These are phyloP conservation scores for Porites lutea DNA, from an alignment of 64 coral and sea anemone species.

Conservation along the genomic window DNA sequence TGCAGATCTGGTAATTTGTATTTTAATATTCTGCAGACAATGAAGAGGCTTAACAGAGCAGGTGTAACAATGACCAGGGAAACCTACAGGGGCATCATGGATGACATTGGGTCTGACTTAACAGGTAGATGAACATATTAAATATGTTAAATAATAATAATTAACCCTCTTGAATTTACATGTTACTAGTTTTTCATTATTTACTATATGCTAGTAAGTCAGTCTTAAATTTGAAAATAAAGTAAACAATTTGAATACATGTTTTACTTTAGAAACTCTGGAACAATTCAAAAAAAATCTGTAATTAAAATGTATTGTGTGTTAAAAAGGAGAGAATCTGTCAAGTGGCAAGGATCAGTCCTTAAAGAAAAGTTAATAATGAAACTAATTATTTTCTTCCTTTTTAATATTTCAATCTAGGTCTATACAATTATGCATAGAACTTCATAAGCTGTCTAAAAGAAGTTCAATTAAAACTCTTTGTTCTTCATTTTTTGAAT, in stretches of 20 bases:
- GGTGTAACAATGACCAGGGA: slow-evolving; percentile 49
- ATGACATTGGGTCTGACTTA: slow-evolving; percentile 57
- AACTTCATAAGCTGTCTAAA: slow-evolving; percentile 20
- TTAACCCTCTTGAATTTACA: slow-evolving; percentile 13
- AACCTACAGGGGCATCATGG: slow-evolving; percentile 57
- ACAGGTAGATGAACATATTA: slow-evolving; percentile 34
- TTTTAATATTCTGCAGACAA: slow-evolving; percentile 38
- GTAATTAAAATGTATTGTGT: slow-evolving; percentile 17
- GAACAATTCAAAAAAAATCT: background rate
- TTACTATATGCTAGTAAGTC: slow-evolving; percentile 4
- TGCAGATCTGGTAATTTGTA: slow-evolving; percentile 20
- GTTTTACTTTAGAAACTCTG: slow-evolving; percentile 10
- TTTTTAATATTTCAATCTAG: background rate
- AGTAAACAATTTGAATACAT: slow-evolving; percentile 9
- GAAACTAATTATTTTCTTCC: background rate
- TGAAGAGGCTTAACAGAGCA: slow-evolving; percentile 52
- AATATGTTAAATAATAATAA: background rate
- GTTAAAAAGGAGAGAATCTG: background rate
- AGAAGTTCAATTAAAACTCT: slow-evolving; percentile 20
- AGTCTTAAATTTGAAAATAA: slow-evolving; percentile 10
- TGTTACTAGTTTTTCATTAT: background rate
- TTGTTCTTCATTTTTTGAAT: slow-evolving; percentile 44
- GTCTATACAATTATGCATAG: slow-evolving; percentile 3
- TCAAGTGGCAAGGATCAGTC: slow-evolving; percentile 16
- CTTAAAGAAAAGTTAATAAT: background rate